Conservation (phyloP, 2,113 vertebrate genomes). For the Thoracochromis brauschi region DNA sequence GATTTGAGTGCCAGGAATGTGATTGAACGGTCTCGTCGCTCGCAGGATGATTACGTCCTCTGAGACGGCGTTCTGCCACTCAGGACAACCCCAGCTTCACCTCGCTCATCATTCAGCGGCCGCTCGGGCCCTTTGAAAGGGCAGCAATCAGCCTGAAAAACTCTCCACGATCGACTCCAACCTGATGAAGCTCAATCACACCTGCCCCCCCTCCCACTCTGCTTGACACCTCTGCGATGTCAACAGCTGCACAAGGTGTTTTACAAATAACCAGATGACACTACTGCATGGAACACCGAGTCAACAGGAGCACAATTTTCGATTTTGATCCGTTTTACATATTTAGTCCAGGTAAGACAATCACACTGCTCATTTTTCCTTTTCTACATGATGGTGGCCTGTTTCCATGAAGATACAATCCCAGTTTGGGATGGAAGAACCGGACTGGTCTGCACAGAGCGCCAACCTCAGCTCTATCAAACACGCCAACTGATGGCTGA, state of each 20-base stretch:
- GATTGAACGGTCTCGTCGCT: neutral
- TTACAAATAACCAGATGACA: neutral
- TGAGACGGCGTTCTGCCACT: neutral
- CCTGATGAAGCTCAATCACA: neutral
- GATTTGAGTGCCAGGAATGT: constrained; percentile 11
- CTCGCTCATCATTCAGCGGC: neutral
- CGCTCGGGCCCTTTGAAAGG: neutral
- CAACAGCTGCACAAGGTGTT: neutral
- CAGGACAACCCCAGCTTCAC: neutral
- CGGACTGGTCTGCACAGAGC: fast-evolving
- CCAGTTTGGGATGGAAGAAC: neutral
- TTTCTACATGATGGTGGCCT: neutral
- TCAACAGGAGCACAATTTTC: neutral
- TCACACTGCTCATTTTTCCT: neutral
- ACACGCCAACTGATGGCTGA: neutral
- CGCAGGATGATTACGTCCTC: neutral
- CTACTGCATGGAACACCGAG: fast-evolving
- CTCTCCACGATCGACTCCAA: neutral
- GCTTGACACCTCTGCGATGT: neutral
- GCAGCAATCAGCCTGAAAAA: constrained; percentile 1
- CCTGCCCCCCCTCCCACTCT: neutral
- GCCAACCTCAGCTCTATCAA: neutral
- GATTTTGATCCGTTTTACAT: fast-evolving
- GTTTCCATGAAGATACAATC: neutral
- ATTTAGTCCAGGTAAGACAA: neutral